Percentiles rank a stretch among this genome's conserved stretches.
phyloP scores from a whole-genome alignment of 2,797 vertebrate species.

The Lates japonicus region DNA sequence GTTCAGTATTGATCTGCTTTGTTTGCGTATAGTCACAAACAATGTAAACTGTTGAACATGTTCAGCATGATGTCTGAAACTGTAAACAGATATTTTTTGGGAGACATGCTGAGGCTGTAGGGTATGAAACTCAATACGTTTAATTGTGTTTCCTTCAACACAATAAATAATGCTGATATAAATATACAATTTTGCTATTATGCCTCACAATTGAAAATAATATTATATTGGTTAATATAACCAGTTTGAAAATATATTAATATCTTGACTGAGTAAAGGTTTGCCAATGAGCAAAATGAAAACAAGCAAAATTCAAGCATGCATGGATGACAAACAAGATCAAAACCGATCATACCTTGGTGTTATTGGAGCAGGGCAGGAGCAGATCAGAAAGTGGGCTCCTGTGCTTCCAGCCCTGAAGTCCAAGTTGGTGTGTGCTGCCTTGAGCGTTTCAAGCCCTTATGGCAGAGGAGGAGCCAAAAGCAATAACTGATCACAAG shows the following conservation, averaged over 20 bases:
- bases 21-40: constrained; percentile 35
- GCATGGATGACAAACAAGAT: constrained; percentile 7
- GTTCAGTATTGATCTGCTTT: constrained; percentile 69
- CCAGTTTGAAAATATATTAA: neutral
- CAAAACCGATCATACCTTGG: constrained; percentile 65
- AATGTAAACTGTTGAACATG: constrained; percentile 20
- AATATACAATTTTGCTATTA: neutral
- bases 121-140: neutral
- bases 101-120: neutral
- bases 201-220: neutral
- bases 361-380: constrained; percentile 50
- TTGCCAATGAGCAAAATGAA: neutral
- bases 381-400: constrained; percentile 60
- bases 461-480: constrained; percentile 91
- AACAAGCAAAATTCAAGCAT: neutral
- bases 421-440: constrained; percentile 75
- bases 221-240: neutral
- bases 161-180: neutral
- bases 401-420: constrained; percentile 64
- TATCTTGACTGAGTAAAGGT: neutral
- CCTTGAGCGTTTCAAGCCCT: constrained; percentile 79
- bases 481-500: constrained; percentile 81
- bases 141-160: neutral
- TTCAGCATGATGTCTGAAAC: neutral
- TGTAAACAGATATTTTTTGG: constrained; percentile 11